A percentile compares a stretch with the other conserved stretches of the same genome.
phyloP scores from a whole-genome alignment of 2,888 invertebrate genomes.

The Acanthosepion esculentum region DNA sequence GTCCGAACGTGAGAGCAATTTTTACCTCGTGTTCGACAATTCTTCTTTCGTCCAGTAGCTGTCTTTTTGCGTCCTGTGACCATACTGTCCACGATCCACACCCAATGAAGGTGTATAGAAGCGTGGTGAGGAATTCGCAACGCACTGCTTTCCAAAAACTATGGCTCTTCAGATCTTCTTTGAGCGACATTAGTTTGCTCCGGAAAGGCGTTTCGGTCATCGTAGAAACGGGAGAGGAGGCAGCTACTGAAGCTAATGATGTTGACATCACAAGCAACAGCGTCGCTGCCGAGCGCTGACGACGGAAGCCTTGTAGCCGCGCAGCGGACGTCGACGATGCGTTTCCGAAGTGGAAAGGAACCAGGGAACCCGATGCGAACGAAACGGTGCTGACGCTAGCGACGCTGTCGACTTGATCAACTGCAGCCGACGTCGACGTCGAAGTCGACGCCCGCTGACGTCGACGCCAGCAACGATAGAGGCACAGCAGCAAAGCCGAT shows the following conservation, averaged over 20 bases:
- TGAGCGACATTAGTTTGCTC: slow-evolving; percentile 44
- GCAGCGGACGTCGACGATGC: neutral
- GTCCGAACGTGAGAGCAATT: slow-evolving; percentile 91
- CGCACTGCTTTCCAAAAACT: slow-evolving; percentile 85
- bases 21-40: slow-evolving; percentile 77
- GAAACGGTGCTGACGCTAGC: neutral
- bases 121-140: slow-evolving; percentile 91
- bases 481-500: neutral
- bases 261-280: neutral
- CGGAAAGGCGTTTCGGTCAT: slow-evolving; percentile 43
- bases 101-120: slow-evolving; percentile 88
- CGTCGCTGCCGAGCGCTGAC: neutral
- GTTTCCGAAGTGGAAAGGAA: neutral
- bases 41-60: neutral
- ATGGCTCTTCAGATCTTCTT: slow-evolving; percentile 37
- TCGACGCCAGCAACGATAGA: slow-evolving; percentile 16
- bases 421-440: neutral
- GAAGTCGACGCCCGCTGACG: neutral
- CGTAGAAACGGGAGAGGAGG: neutral
- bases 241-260: slow-evolving; percentile 17
- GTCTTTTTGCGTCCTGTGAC: slow-evolving; percentile 47
- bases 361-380: neutral
- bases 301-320: neutral
- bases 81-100: slow-evolving; percentile 80
- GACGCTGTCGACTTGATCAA: neutral